Evolutionary conservation across 2,888 invertebrate genomes (phyloP).

Genomic region (Panopea generosa): DNA sequence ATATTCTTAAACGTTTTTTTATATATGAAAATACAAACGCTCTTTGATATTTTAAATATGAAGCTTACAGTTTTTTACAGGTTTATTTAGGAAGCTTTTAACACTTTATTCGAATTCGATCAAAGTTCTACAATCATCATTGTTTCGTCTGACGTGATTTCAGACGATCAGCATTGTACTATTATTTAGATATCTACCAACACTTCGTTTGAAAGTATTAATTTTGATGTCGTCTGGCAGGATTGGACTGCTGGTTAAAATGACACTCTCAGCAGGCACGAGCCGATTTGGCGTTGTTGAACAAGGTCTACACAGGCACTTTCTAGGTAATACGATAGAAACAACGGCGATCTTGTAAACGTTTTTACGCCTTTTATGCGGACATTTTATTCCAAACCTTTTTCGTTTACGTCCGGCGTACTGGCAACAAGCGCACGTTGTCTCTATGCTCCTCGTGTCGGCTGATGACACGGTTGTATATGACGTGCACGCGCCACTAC

Average conservation of each 20-base stretch:
- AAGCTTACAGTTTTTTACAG: too few relatives aligned
- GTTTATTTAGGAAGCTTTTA: too few relatives aligned
- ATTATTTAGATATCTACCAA: too few relatives aligned
- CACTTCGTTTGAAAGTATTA: slow-evolving; percentile 7
- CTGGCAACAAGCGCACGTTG: slow-evolving; percentile 54
- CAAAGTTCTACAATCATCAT: too few relatives aligned
- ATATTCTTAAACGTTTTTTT: too few relatives aligned
- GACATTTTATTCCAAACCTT: slow-evolving; percentile 45
- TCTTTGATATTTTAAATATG: too few relatives aligned
- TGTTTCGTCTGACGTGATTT: too few relatives aligned
- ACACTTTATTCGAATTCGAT: too few relatives aligned
- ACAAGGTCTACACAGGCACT: slow-evolving; percentile 52
- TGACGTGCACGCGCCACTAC: slow-evolving; percentile 48
- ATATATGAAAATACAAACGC: too few relatives aligned
- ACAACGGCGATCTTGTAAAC: slow-evolving; percentile 26
- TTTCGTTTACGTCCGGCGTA: slow-evolving; percentile 49
- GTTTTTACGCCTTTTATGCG: slow-evolving; percentile 21
- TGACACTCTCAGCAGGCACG: slow-evolving; percentile 34
- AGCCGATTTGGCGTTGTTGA: slow-evolving; percentile 36
- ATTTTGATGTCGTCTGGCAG: slow-evolving; percentile 16
- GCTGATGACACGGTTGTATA: slow-evolving; percentile 41
- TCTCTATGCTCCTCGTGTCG: slow-evolving; percentile 40
- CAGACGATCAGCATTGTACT: too few relatives aligned
- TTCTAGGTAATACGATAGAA: slow-evolving; percentile 32
- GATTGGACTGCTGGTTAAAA: slow-evolving; percentile 46